These are phyloP conservation scores for Nerophis ophidion DNA, from an alignment of 2,113 vertebrate species.

Conservation along the genomic window DNA sequence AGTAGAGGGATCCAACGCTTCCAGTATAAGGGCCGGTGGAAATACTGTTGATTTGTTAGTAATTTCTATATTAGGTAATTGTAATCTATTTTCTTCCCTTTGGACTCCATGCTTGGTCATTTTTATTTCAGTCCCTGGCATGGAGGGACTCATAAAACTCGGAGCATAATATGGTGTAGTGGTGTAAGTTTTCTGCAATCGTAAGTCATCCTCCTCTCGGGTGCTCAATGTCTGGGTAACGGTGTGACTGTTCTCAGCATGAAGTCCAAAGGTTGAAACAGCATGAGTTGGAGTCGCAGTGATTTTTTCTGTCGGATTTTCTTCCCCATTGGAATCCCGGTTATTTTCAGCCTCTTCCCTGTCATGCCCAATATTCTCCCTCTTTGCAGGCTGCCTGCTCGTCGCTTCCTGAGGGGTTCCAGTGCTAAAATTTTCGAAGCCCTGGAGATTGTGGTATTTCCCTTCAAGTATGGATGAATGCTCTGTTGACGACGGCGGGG, in stretches of 20 bases:
- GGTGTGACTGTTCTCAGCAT: background rate
- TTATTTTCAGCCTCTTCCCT: conserved; percentile 15
- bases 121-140: background rate
- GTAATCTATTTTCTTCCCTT: conserved; percentile 11
- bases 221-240: background rate
- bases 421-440: conserved; percentile 23
- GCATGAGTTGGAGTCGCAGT: conserved; percentile 11
- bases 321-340: conserved; percentile 17
- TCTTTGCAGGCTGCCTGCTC: conserved; percentile 14
- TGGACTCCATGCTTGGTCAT: background rate
- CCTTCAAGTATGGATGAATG: conserved; percentile 15
- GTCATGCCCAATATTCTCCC: conserved; percentile 14
- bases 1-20: conserved; percentile 11
- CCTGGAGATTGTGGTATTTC: background rate
- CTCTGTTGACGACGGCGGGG: conserved; percentile 23
- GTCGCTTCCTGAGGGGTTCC: conserved; percentile 14
- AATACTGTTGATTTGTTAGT: conserved; percentile 5
- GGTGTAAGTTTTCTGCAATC: conserved; percentile 5
- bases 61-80: conserved; percentile 22
- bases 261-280: conserved; percentile 1
- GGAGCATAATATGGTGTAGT: background rate
- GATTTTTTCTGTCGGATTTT: conserved; percentile 21
- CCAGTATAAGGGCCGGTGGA: conserved; percentile 3
- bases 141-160: background rate
- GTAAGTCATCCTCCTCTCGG: conserved; percentile 15